Percentiles rank a stretch among this genome's conserved stretches.
These are phyloP conservation scores for Patiria miniata DNA, from an alignment of 35 echinoderm and acorn worm genomes.

Conservation along the genomic window DNA sequence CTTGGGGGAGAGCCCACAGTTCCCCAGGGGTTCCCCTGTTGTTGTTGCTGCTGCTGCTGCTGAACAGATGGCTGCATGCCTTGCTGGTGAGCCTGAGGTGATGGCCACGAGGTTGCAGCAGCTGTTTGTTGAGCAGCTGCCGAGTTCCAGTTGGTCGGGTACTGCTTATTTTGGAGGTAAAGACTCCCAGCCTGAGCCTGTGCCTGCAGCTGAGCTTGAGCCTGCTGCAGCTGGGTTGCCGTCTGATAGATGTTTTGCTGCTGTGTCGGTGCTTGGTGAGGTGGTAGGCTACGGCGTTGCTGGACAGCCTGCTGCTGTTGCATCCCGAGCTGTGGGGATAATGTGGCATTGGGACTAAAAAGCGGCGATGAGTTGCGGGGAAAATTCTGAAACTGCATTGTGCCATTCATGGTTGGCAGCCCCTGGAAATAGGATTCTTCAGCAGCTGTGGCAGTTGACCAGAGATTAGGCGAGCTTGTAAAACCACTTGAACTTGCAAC, in stretches of 20 bases:
- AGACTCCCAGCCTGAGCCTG: constrained; percentile 81
- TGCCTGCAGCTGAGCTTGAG: constrained; percentile 65
- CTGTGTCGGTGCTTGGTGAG: constrained; percentile 71
- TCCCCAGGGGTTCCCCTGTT: constrained; percentile 81
- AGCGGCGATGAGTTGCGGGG: constrained; percentile 87
- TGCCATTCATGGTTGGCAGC: constrained; percentile 93
- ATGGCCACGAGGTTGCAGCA: constrained; percentile 50
- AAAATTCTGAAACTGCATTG: constrained; percentile 96
- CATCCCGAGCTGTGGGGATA: constrained; percentile 48
- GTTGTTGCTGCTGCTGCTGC: constrained; percentile 43
- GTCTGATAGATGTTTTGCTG: constrained; percentile 84
- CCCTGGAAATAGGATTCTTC: constrained; percentile 95
- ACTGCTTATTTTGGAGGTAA: constrained; percentile 74
- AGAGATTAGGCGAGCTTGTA: constrained; percentile 77
- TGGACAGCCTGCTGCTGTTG: constrained; percentile 35
- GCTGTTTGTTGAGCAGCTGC: constrained; percentile 57
- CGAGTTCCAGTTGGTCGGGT: constrained; percentile 57
- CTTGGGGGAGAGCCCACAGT: constrained; percentile 86
- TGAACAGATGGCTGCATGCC: constrained; percentile 49
- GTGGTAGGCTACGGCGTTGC: constrained; percentile 80
- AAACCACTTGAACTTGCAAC: constrained; percentile 70
- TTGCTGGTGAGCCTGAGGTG: constrained; percentile 54
- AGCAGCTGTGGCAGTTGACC: constrained; percentile 79
- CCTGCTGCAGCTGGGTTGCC: constrained; percentile 70
- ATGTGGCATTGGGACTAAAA: constrained; percentile 71